A percentile compares a stretch with the other conserved stretches of the same genome.
phyloP scores from a whole-genome alignment of 2,113 vertebrate genomes.

The Muntiacus muntjak region DNA sequence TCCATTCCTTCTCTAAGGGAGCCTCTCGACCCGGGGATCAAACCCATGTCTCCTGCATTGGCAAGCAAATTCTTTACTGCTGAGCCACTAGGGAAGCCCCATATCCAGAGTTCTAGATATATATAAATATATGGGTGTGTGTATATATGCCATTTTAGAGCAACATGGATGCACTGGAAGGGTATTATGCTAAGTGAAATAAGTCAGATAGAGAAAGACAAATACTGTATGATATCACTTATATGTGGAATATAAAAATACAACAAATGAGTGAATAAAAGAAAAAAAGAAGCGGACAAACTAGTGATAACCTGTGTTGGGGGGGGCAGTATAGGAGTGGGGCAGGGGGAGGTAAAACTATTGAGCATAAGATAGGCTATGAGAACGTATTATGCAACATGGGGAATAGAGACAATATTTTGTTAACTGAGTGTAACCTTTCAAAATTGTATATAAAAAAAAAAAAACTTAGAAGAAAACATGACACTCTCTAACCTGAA shows the following conservation, averaged over 20 bases:
- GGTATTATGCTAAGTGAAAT: neutral
- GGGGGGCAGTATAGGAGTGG: neutral
- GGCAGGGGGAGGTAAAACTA: neutral
- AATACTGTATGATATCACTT: neutral
- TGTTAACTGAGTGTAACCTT: neutral
- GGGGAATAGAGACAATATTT: neutral
- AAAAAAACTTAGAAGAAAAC: neutral
- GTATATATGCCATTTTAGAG: neutral
- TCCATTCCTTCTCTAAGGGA: neutral
- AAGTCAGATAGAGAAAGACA: neutral
- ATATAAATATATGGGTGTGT: neutral
- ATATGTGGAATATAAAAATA: neutral
- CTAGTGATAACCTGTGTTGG: neutral
- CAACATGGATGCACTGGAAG: neutral
- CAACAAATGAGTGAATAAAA: neutral
- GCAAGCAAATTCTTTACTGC: neutral
- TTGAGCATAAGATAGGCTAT: neutral
- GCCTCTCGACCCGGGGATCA: neutral
- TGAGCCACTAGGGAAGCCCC: neutral
- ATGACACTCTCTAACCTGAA: neutral
- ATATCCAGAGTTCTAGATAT: neutral
- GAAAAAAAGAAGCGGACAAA: neutral
- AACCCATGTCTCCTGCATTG: neutral
- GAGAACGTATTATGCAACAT: neutral
- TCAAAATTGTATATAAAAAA: neutral